These are phyloP conservation scores for Syngnathoides biaculeatus DNA, from an alignment of 2,113 vertebrate genomes.

Conservation along the genomic window DNA sequence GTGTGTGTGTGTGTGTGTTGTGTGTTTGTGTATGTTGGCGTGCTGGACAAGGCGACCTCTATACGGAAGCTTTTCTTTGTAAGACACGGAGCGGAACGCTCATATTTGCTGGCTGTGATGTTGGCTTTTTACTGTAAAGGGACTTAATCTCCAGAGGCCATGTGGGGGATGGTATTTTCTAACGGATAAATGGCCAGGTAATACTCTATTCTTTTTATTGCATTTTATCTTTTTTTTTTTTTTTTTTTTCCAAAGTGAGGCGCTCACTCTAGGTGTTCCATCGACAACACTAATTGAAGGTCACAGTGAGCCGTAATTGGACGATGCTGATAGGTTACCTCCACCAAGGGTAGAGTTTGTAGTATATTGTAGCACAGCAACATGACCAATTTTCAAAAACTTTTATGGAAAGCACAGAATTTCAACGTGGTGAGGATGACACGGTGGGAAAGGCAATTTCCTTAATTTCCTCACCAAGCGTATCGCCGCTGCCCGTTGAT, in stretches of 20 bases:
- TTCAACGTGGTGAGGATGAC: too few species aligned
- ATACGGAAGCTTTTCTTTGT: slow-evolving; percentile 10
- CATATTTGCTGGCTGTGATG: slow-evolving; percentile 6
- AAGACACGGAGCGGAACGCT: slow-evolving; percentile 3
- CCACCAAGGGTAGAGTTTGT: background rate
- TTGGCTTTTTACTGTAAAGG: background rate
- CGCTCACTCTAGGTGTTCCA: background rate
- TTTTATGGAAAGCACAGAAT: background rate
- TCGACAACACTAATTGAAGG: background rate
- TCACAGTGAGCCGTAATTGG: background rate
- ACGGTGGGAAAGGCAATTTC: background rate
- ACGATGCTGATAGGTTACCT: background rate
- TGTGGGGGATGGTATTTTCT: slow-evolving; percentile 44
- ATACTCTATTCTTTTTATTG: slow-evolving; percentile 22
- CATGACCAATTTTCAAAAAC: background rate
- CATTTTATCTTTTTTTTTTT: background rate
- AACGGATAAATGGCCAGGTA: slow-evolving; percentile 48
- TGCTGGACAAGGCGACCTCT: slow-evolving; percentile 26
- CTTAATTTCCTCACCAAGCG: background rate
- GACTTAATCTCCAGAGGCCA: slow-evolving; percentile 16
- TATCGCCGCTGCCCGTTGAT: too few species aligned
- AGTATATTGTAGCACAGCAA: background rate
- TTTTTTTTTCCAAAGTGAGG: background rate
- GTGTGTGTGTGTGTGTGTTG: slow-evolving; percentile 17
- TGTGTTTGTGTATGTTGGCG: slow-evolving; percentile 5